A percentile compares a stretch with the other conserved stretches of the same genome.
Conservation (phyloP, 2,888 invertebrate species). For the Creontiades dilutus region DNA sequence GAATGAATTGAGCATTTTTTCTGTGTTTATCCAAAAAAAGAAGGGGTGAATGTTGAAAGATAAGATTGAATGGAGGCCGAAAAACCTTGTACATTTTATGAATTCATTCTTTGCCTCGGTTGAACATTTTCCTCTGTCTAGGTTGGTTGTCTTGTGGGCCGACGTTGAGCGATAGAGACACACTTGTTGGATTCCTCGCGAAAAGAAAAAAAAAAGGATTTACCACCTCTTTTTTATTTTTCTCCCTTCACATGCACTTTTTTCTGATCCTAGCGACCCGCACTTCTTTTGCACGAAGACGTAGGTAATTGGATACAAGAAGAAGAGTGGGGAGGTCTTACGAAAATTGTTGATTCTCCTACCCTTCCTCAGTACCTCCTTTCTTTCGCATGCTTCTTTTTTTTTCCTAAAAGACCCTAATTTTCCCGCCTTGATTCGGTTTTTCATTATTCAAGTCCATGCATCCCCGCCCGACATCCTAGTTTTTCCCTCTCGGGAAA, state of each 20-base stretch:
- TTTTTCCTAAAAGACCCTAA: constrained; percentile 30
- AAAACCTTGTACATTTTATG: not conserved
- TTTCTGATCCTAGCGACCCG: constrained; percentile 15
- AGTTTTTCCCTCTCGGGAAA: constrained; percentile 38
- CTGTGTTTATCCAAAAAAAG: too few relatives aligned
- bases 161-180: constrained; percentile 53
- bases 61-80: too few relatives aligned
- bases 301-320: constrained; percentile 52
- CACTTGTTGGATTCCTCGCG: constrained; percentile 40
- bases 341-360: constrained; percentile 18
- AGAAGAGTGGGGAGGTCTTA: constrained; percentile 38
- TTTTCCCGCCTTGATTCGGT: constrained; percentile 48
- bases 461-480: not conserved
- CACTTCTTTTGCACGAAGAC: constrained; percentile 3
- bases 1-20: too few relatives aligned
- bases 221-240: not conserved
- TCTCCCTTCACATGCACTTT: not conserved
- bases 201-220: not conserved
- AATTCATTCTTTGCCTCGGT: constrained; percentile 1
- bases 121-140: not conserved
- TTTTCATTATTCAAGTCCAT: constrained; percentile 57
- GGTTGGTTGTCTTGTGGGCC: constrained; percentile 27
- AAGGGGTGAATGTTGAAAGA: not conserved
- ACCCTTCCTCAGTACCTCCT: not conserved
- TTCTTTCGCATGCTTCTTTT: not conserved